Base-by-base conservation (phyloP, 2,797 vertebrate genomes). In the Borostomias antarcticus region DNA sequence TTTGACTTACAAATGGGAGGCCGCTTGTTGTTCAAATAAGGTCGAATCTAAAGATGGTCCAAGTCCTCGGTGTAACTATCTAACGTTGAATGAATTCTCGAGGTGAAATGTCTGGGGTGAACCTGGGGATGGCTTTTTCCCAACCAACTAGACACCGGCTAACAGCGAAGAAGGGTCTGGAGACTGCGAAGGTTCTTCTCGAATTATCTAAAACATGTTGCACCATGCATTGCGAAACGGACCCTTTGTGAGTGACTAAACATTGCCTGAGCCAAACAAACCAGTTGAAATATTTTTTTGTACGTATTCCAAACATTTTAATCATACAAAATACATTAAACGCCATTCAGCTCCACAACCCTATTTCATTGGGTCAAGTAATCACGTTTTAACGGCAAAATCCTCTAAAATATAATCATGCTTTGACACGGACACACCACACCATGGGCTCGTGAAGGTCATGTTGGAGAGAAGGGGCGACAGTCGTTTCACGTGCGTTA, bases 141-240 rank as follows among this genome's bases (percentile, higher is more conserved):
- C 45, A 5, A n/a, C 8, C 11, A 21, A 9, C 29, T 5, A 10
- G 11, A 4, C 9, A 11, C 4, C 0, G 1, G 2, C 0, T 1
- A 53, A 29, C 66, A 54, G 7, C 0, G 3, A 5, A 2, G 25
- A 4, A 29, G 4, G 23, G 2, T 1, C 1, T 21, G 32, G 2
- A 4, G 73, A 72, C 54, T 72, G 58, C 64, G 70, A 58, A 59
- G 30, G 67, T 61, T 65, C 56, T 91, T 92, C 91, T 91, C 72
- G 90, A 93, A 93, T 79, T 68, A 89, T 90, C 89, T 81, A 85
- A 89, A 89, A 87, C 89, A 85, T 89, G 90, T 85, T 84, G 72
- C 85, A 77, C 75, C 81, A 86, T 62, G 66, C 64, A 76, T 25
- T 5, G 21, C 47, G 0, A 29, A 30, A 84, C 75, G 89, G 79